Conservation (phyloP, 1,140 invertebrate genomes). For the Pseudoatta argentina region DNA sequence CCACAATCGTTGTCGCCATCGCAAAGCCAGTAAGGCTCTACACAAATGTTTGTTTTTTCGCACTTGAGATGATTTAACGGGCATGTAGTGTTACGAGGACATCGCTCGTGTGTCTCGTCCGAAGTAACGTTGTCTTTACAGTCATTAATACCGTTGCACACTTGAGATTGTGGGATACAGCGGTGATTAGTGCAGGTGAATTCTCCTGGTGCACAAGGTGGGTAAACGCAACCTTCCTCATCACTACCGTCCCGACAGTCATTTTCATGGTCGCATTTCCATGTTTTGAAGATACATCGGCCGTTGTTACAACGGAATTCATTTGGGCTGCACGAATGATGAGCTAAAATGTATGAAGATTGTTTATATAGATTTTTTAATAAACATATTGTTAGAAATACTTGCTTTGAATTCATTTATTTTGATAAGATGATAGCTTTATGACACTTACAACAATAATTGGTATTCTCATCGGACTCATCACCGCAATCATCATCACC, state of each 20-base stretch:
- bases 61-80: slow-evolving; percentile 95
- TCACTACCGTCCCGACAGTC: slow-evolving; percentile 98
- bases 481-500: slow-evolving; percentile 98
- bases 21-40: slow-evolving; percentile 97
- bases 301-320: slow-evolving; percentile 98
- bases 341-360: slow-evolving; percentile 88
- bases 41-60: slow-evolving; percentile 97
- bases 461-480: slow-evolving; percentile 96
- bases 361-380: neutral
- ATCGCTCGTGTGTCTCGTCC: slow-evolving; percentile 95
- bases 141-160: slow-evolving; percentile 97
- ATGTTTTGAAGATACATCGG: slow-evolving; percentile 97
- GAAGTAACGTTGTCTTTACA: slow-evolving; percentile 97
- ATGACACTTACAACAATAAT: slow-evolving; percentile 93
- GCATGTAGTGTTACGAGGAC: slow-evolving; percentile 95
- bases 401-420: neutral
- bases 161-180: slow-evolving; percentile 94
- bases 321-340: slow-evolving; percentile 96
- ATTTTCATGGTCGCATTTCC: slow-evolving; percentile 98
- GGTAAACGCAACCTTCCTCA: slow-evolving; percentile 96
- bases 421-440: neutral
- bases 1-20: slow-evolving; percentile 98
- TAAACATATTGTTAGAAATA: slow-evolving; percentile 17
- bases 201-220: slow-evolving; percentile 95
- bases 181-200: slow-evolving; percentile 97